phyloP scores from a whole-genome alignment of 2,888 invertebrate species.

The Lasioglossum marginatum region DNA sequence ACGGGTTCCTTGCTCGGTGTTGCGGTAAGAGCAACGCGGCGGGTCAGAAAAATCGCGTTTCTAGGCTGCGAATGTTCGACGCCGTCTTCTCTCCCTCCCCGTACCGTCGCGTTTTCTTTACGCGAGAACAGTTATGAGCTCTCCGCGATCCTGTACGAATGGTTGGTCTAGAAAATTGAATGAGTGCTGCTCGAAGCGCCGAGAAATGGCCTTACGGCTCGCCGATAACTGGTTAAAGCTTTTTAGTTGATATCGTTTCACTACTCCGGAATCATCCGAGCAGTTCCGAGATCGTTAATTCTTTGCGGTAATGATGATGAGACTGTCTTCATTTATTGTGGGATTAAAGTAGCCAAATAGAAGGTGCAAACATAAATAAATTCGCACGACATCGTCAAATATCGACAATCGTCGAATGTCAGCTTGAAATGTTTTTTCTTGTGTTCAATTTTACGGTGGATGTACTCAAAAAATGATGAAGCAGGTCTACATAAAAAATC shows the following conservation, averaged over 20 bases:
- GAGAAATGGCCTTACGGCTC: background rate
- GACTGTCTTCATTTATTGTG: background rate
- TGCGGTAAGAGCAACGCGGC: slow-evolving; percentile 20
- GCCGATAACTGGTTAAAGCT: background rate
- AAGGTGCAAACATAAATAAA: background rate
- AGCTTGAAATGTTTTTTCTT: too few species aligned
- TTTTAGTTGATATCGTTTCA: background rate
- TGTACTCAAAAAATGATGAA: background rate
- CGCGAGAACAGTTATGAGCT: slow-evolving; percentile 13
- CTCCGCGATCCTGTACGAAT: slow-evolving; percentile 5
- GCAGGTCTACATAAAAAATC: too few species aligned
- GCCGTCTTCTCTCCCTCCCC: background rate
- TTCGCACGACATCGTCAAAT: too few species aligned
- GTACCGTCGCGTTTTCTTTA: background rate
- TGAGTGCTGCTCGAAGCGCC: background rate
- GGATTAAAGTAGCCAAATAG: background rate
- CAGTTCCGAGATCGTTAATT: background rate
- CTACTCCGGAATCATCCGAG: background rate
- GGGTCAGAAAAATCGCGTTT: slow-evolving; percentile 45
- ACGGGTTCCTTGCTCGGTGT: slow-evolving; percentile 33
- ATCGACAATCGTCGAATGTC: too few species aligned
- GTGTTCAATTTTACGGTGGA: background rate
- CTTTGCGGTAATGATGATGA: background rate
- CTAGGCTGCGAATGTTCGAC: slow-evolving; percentile 1
- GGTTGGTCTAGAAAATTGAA: background rate